phyloP scores from a whole-genome alignment of 2,888 invertebrate genomes.

The Nemoura dubitans region DNA sequence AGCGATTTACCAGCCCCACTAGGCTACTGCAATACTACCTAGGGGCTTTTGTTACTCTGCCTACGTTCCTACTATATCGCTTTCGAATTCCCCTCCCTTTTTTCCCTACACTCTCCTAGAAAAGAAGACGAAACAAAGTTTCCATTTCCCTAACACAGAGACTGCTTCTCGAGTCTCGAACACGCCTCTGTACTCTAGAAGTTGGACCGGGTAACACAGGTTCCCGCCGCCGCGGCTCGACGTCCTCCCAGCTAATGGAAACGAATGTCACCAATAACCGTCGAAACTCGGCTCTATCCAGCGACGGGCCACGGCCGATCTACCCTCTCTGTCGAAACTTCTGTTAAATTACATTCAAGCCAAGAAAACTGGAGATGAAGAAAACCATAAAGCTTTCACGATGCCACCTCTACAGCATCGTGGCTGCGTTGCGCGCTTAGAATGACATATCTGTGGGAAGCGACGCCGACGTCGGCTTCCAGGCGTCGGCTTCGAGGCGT shows the following conservation, averaged over 20 bases:
- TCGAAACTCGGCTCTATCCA: conserved; percentile 33
- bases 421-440: conserved; percentile 15
- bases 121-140: conserved; percentile 22
- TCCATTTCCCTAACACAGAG: conserved; percentile 23
- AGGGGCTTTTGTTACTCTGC: conserved; percentile 4
- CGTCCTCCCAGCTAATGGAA: conserved; percentile 33
- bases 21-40: background rate
- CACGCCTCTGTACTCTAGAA: conserved; percentile 27
- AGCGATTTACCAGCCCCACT: conserved; percentile 29
- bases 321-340: conserved; percentile 36
- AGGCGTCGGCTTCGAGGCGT: no score
- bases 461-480: background rate
- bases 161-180: conserved; percentile 22
- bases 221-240: background rate
- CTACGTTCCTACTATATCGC: background rate
- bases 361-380: conserved; percentile 15
- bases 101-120: background rate
- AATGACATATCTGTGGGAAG: conserved; percentile 25
- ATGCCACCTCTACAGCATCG: conserved; percentile 14
- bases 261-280: conserved; percentile 41
- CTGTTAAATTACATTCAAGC: conserved; percentile 33
- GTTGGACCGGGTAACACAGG: conserved; percentile 8
- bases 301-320: background rate
- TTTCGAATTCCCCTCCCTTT: background rate
- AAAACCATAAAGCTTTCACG: conserved; percentile 37